Evolutionary conservation across 2,888 invertebrate species (phyloP), one percentile per base, ranked within the genome.

Genomic region (Pandemis heparana): DNA sequence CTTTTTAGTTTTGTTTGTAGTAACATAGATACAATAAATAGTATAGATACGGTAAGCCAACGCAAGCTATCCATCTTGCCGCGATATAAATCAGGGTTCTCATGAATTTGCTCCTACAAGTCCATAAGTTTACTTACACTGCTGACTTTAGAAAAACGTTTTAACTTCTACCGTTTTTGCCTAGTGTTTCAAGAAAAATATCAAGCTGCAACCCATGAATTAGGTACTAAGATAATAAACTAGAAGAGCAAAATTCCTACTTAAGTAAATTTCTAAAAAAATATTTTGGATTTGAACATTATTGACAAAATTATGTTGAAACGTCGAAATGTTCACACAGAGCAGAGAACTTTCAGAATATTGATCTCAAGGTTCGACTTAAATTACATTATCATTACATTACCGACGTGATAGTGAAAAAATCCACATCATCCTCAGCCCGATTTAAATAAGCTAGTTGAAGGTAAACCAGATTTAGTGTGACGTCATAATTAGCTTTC

Each of bases 41-140:
- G 75, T 75, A 75, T 46, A 63, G 56, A 72, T 72, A 72, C 67
- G 69, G 70, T 77, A 75, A 70, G 51, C 65, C 70, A 73, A 75
- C 71, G 67, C 75, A 74, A 73, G 78, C 79, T 77, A 84, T 85
- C 79, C 82, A 78, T 86, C 86, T 84, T 81, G 69, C 70, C 63
- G 76, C 75, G 82, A 83, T 87, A 87, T 82, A 84, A 85, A 87
- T 87, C 85, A 80, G 76, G 79, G 77, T 74, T 77, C 78, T 70
- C 71, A 64, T 74, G 59, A 76, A 69, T 73, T 63, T 48, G 23
- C 60, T 38, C n/a, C 14, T 46, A 46, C 46, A 60, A 41, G 48
- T 32, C 51, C 41, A 51, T 6, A 23, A 60, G 23, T 32, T 10
- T 46, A 46, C 14, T 12, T 18, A 62, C 63, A 63, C 23, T 3